Base-by-base conservation (phyloP, 2,888 invertebrate species). In the Magallana nippona region DNA sequence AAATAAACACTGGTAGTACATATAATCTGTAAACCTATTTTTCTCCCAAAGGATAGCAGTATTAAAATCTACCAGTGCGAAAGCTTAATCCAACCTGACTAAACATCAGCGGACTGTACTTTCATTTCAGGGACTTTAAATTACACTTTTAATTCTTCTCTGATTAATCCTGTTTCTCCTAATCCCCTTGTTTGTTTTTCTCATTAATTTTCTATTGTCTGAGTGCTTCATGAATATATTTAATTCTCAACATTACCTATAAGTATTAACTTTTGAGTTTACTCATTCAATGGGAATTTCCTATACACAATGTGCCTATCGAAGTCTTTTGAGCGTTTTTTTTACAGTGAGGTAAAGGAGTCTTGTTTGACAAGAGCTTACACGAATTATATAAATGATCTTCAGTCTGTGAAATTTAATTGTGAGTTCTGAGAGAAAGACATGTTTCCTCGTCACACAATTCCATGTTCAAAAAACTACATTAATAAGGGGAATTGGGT, bases 151-250 rank as follows among this genome's bases (percentile, higher is more conserved):
- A 44, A 60, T 55, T 82, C 44, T 82, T 44, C 17, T 19, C 17
- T 8, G 27, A 55, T 19, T 82, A 82, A 82, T 82, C 60, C 63
- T 8, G 82, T 55, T 63, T 71, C 27, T 55, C 82, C 55, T 82
- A 82, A 82, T 82, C 71, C 22, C 71, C 5, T 11, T 82, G 82
- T 82, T 82, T 82, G 44, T 71, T 60, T 82, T 82, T 71, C 27
- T 56, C 44, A 82, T 82, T 82, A 82, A 82, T 19, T 62, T 44
- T 57, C 57, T 13, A 57, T 79, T 79, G 57, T 79, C 27, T 55
- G 57, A n/a, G 56, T 22, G 22, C 57, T 57, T 27, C 56, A 79
- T 79, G 79, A 79, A 79, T 57, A 56, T 79, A 57, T 79, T 57
- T 79, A 57, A 79, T 57, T 79, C 57, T 78, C 22, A 44, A 44